Percentiles rank a stretch among this genome's conserved stretches.
These are phyloP conservation scores for Callitettix versicolor DNA, from an alignment of 1,140 invertebrate species.

Conservation along the genomic window DNA sequence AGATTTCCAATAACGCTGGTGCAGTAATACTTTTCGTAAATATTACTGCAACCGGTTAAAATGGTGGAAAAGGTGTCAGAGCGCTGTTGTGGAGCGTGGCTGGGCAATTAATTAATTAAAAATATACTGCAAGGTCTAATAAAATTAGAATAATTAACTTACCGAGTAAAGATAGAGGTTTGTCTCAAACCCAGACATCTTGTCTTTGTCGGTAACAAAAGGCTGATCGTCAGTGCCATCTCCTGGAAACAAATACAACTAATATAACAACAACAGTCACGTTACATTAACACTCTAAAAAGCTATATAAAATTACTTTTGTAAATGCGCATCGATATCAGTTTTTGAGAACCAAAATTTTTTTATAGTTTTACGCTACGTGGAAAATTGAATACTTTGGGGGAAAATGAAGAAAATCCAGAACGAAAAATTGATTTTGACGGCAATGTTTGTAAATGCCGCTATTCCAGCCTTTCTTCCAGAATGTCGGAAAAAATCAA, in stretches of 20 bases:
- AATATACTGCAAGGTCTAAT: background rate
- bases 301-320: background rate
- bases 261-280: no score
- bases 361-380: background rate
- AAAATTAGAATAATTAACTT: no score
- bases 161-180: slow-evolving; percentile 63
- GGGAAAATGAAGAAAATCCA: background rate
- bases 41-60: background rate
- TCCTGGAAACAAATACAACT: slow-evolving; percentile 37
- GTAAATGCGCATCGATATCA: background rate
- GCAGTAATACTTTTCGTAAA: no score
- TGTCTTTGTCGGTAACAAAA: slow-evolving; percentile 47
- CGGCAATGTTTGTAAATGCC: no score
- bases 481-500: no score
- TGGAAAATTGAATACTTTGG: background rate
- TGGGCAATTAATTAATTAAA: no score
- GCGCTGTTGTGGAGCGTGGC: no score
- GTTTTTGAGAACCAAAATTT: background rate
- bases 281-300: background rate
- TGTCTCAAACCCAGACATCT: slow-evolving; percentile 53
- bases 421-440: background rate
- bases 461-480: no score
- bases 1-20: no score
- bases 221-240: slow-evolving; percentile 52
- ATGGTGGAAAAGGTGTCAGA: background rate